These are phyloP conservation scores for Sitophilus oryzae DNA, from an alignment of 1,140 invertebrate species.

Conservation along the genomic window DNA sequence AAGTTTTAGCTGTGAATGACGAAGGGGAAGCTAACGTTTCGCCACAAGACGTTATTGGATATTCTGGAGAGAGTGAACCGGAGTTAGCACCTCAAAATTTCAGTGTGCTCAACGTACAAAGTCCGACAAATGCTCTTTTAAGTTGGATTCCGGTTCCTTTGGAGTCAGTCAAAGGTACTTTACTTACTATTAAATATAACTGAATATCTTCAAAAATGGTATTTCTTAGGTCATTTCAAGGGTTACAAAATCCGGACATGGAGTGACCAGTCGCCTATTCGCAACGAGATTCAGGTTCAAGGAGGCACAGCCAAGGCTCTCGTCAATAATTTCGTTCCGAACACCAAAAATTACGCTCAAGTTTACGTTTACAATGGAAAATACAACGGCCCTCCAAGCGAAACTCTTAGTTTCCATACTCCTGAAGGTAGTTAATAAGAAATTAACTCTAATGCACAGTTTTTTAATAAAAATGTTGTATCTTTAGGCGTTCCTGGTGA, in stretches of 20 bases:
- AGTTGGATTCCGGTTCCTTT: slow-evolving; percentile 75
- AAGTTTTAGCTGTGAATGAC: slow-evolving; percentile 87
- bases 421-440: slow-evolving; percentile 76
- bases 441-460: too few relatives aligned
- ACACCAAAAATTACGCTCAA: slow-evolving; percentile 82
- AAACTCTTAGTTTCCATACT: slow-evolving; percentile 76
- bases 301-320: slow-evolving; percentile 63
- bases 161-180: slow-evolving; percentile 65
- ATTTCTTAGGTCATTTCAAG: slow-evolving; percentile 63
- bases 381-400: slow-evolving; percentile 85
- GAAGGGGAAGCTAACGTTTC: slow-evolving; percentile 80
- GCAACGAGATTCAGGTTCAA: slow-evolving; percentile 74
- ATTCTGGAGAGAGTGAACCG: slow-evolving; percentile 90
- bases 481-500: slow-evolving; percentile 67
- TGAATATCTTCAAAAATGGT: not conserved
- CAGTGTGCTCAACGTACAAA: slow-evolving; percentile 64
- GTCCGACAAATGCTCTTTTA: slow-evolving; percentile 70
- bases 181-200: not conserved
- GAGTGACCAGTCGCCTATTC: slow-evolving; percentile 59
- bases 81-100: slow-evolving; percentile 79
- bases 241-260: slow-evolving; percentile 95
- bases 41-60: slow-evolving; percentile 78
- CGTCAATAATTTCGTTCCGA: slow-evolving; percentile 84
- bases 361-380: slow-evolving; percentile 87
- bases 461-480: too few relatives aligned